Evolutionary conservation across 2,113 vertebrate species (phyloP), one percentile per base, ranked within the genome.

Genomic region (Pampusana beccarii): DNA sequence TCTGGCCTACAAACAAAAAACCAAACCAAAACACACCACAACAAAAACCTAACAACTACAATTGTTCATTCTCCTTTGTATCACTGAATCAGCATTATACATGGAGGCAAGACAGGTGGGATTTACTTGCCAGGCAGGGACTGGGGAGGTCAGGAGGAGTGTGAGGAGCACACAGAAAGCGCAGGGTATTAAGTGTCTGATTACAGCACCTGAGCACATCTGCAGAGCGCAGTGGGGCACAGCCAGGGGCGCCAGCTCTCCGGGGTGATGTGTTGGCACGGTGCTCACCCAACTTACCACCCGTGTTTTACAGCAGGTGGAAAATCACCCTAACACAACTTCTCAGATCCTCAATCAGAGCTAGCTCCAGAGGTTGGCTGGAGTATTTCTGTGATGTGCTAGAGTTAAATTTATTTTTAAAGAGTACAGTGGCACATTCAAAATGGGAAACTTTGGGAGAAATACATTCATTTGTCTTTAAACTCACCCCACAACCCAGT

Each of bases 401-500:
- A 25, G 21, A 60, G 38, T 23, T 62, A 23, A 3, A 36, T 56
- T 83, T 28, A 24, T 61, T 90, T 56, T 67, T 75, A 9, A 71
- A 34, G 7, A 75, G 16, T 51, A 85, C 11, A 90, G 19, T 0
- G 5, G 51, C n/a, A 38, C 3, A 51, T 19, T 82, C 71, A 44
- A 31, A 74, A 77, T 20, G 12, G 56, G 53, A 80, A 66, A 21
- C 15, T n/a, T 13, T 16, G 29, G 5, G 25, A 50, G 10, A 82
- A 69, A 73, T 6, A 42, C 14, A 29, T 48, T 56, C 0, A 14
- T 58, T 34, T 23, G n/a, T 64, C 38, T 77, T 13, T 33, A 33
- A 40, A 96, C 98, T 62, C 98, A 99, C 99, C 99, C 99, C n/a
- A 99, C 98, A 44, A 99, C 99, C 99, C 99, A 99, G 98, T 99